phyloP scores from a whole-genome alignment of 2,113 vertebrate genomes.

The Pelecanus crispus region DNA sequence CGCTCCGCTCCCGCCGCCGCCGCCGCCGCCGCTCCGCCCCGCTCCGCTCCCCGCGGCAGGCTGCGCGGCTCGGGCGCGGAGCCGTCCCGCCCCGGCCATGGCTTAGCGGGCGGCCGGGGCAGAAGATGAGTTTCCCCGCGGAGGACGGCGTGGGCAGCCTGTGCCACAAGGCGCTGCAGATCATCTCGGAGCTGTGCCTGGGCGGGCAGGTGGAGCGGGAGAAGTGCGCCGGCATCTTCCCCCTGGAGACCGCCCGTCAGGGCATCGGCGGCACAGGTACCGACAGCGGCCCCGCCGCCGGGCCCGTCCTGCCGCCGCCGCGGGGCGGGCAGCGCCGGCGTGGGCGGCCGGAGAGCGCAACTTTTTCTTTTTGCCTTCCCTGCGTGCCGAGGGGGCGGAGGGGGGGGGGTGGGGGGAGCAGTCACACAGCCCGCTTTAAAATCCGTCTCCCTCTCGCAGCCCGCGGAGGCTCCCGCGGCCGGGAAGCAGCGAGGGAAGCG shows the following conservation, averaged over 20 bases:
- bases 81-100: conserved; percentile 71
- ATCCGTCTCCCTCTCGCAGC: not conserved
- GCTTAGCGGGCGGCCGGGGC: conserved; percentile 64
- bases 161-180: conserved; percentile 93
- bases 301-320: not conserved
- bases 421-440: not conserved
- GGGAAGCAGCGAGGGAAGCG: not conserved
- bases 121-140: conserved; percentile 81
- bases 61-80: conserved; percentile 10
- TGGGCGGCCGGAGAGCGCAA: conserved; percentile 40
- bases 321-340: not conserved
- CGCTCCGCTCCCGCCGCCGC: too few relatives aligned
- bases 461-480: not conserved
- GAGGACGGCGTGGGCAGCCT: conserved; percentile 87
- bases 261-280: conserved; percentile 89
- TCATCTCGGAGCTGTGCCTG: conserved; percentile 93
- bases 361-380: conserved; percentile 2
- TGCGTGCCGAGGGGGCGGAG: not conserved
- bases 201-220: conserved; percentile 89
- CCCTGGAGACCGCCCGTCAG: conserved; percentile 78
- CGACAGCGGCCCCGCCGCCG: not conserved
- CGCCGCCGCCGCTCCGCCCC: not conserved
- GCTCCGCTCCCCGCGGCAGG: not conserved
- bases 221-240: conserved; percentile 91
- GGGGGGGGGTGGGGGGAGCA: not conserved